These are phyloP conservation scores for Meiosimyza decipiens DNA, from an alignment of 2,888 invertebrate genomes.

Conservation along the genomic window DNA sequence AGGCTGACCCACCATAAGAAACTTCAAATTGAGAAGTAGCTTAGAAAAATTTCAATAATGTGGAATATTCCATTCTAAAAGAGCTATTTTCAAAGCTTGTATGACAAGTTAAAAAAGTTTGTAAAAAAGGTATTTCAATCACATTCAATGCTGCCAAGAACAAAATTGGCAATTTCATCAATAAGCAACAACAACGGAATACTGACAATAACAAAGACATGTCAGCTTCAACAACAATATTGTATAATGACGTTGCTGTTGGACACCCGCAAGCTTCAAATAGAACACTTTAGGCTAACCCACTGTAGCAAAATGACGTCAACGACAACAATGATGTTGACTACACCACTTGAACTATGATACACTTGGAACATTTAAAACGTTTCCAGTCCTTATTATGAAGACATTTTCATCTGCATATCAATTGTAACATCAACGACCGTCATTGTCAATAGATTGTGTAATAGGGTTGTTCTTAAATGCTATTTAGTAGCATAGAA, in stretches of 20 bases:
- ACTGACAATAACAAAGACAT: too few species aligned
- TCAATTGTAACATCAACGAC: constrained; percentile 14
- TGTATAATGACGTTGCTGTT: too few species aligned
- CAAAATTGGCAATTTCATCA: background rate
- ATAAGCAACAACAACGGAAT: too few species aligned
- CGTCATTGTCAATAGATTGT: constrained; percentile 10
- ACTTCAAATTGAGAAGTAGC: too few species aligned
- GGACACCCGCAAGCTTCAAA: background rate
- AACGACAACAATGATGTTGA: background rate
- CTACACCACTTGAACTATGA: background rate
- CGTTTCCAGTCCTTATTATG: background rate
- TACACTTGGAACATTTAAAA: background rate
- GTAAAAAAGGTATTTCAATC: constrained; percentile 1
- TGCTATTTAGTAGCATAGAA: too few species aligned
- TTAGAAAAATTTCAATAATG: too few species aligned
- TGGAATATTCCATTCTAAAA: too few species aligned
- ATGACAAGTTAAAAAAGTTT: background rate
- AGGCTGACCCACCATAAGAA: too few species aligned
- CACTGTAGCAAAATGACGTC: background rate
- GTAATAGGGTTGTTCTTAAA: too few species aligned
- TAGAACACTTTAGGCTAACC: background rate
- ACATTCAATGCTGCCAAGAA: background rate
- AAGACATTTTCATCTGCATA: constrained; percentile 27
- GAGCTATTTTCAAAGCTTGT: too few species aligned
- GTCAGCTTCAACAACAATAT: too few species aligned